Conservation (phyloP, 1,140 invertebrate species). For the Drosophila jambulina region DNA sequence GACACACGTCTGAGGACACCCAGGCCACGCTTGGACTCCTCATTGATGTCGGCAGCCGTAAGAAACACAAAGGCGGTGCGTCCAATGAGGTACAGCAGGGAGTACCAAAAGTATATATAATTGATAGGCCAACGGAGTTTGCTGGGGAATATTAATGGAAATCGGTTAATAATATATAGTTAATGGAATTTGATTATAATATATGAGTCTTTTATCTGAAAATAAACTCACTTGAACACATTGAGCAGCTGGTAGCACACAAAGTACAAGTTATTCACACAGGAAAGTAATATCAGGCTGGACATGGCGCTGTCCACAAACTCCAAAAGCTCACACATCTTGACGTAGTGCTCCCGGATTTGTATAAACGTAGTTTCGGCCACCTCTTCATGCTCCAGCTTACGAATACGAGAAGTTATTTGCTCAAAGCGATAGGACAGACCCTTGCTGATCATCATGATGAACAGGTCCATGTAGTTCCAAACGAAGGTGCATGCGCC, state of each 20-base stretch:
- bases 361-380: conserved; percentile 87
- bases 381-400: conserved; percentile 82
- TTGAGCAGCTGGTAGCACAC: conserved; percentile 90
- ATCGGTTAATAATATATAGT: background rate
- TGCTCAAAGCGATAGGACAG: conserved; percentile 87
- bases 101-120: conserved; percentile 88
- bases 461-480: conserved; percentile 89
- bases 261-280: conserved; percentile 90
- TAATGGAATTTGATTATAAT: background rate
- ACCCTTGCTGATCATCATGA: conserved; percentile 88
- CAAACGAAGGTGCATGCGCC: conserved; percentile 87
- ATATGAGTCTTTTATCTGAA: background rate
- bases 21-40: conserved; percentile 87
- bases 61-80: conserved; percentile 87
- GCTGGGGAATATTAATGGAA: conserved; percentile 22
- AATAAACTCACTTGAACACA: conserved; percentile 87
- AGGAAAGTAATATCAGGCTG: conserved; percentile 89
- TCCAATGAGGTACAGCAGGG: conserved; percentile 87
- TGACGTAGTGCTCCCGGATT: conserved; percentile 87
- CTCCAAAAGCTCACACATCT: conserved; percentile 87
- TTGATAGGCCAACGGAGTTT: conserved; percentile 85
- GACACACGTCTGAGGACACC: conserved; percentile 86
- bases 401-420: conserved; percentile 85
- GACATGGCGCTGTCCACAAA: conserved; percentile 87
- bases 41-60: conserved; percentile 87